Evolutionary conservation across 2,113 vertebrate species (phyloP).

Genomic region (Otis tarda): DNA sequence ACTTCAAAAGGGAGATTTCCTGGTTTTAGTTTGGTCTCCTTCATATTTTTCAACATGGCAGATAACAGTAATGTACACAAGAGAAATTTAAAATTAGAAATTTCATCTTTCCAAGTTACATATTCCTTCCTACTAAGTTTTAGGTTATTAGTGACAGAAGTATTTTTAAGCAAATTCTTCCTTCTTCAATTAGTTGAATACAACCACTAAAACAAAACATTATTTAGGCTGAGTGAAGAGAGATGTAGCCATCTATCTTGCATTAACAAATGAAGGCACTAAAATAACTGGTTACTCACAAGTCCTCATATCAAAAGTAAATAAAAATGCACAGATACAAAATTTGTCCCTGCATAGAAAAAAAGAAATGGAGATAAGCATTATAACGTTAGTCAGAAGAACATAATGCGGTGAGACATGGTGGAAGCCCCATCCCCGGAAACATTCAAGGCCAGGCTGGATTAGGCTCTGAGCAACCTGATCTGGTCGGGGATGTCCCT

Average conservation of each 20-base stretch:
- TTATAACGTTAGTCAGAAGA: not conserved
- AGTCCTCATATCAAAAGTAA: not conserved
- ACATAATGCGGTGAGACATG: too few species aligned
- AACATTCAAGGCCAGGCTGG: too few species aligned
- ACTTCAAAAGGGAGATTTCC: not conserved
- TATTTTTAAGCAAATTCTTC: constrained; percentile 18
- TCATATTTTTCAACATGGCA: not conserved
- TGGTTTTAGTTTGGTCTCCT: not conserved
- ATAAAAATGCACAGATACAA: not conserved
- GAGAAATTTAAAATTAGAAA: not conserved
- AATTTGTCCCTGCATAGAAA: not conserved
- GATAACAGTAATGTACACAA: not conserved
- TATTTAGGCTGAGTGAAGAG: not conserved
- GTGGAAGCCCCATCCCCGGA: too few species aligned
- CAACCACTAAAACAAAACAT: constrained; percentile 23
- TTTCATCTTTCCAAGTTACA: not conserved
- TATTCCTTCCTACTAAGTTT: not conserved
- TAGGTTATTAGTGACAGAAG: not conserved
- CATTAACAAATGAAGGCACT: not conserved
- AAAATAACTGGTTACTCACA: not conserved
- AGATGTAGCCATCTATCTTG: not conserved
- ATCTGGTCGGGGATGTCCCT: too few species aligned
- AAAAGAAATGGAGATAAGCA: not conserved
- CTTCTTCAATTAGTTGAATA: not conserved
- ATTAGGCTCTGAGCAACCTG: too few species aligned